Percentiles rank a stretch among this genome's conserved stretches.
These are phyloP conservation scores for Himalopsyche kuldschensis DNA, from an alignment of 2,888 invertebrate species.

Conservation along the genomic window DNA sequence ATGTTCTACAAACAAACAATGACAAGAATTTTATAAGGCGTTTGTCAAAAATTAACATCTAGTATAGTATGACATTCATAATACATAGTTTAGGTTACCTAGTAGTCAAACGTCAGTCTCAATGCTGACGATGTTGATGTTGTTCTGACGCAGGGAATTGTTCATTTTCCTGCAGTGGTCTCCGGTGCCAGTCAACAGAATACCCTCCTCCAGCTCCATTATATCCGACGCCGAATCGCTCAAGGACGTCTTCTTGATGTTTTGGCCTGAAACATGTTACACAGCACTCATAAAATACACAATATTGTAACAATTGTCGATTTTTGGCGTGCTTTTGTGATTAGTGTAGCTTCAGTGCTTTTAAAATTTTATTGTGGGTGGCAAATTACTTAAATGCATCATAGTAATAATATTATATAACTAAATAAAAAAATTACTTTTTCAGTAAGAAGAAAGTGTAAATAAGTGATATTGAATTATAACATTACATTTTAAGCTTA, in stretches of 20 bases:
- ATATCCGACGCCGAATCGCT: constrained; percentile 88
- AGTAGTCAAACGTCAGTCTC: constrained; percentile 96
- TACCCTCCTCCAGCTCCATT: constrained; percentile 90
- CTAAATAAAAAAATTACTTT: too few relatives aligned
- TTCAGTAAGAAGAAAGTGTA: too few relatives aligned
- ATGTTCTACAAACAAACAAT: too few relatives aligned
- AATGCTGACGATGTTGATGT: constrained; percentile 79
- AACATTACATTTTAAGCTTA: too few relatives aligned
- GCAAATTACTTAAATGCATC: neutral
- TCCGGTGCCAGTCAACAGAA: constrained; percentile 62
- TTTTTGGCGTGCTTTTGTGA: neutral
- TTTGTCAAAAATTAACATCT: too few relatives aligned
- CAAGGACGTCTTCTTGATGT: constrained; percentile 84
- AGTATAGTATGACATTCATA: neutral
- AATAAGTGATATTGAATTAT: too few relatives aligned
- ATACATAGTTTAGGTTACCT: constrained; percentile 60
- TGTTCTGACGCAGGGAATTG: constrained; percentile 74
- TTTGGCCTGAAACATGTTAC: constrained; percentile 66
- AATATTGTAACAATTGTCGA: neutral
- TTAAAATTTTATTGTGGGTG: neutral
- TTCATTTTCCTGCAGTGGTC: constrained; percentile 67
- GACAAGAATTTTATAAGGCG: too few relatives aligned
- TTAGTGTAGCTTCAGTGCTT: neutral
- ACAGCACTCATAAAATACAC: neutral
- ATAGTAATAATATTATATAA: neutral